Evolutionary conservation across 2,797 vertebrate species (phyloP).

Genomic region (Bryconaethiops microstoma): DNA sequence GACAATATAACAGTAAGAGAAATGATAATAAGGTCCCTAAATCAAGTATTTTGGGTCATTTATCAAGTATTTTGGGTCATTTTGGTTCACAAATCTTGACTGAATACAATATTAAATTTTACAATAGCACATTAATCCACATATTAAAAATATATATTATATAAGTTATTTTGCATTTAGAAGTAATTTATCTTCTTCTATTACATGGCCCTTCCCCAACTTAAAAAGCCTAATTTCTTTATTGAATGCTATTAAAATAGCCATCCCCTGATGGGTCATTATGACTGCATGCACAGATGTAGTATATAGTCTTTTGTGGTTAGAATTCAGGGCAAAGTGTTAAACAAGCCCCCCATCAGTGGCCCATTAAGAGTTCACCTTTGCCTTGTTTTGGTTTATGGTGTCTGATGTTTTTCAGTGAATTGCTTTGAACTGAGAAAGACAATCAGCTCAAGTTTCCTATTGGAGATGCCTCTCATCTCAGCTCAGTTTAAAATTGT

Average conservation of each 20-base stretch:
- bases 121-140: no score
- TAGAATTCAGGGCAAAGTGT: constrained; percentile 60
- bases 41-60: no score
- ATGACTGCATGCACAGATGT: constrained; percentile 35
- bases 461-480: constrained; percentile 76
- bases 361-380: constrained; percentile 68
- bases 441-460: constrained; percentile 78
- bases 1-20: no score
- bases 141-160: no score
- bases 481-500: constrained; percentile 78
- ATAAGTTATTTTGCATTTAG: neutral
- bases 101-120: no score
- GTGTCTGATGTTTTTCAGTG: constrained; percentile 75
- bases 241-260: constrained; percentile 18
- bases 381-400: constrained; percentile 68
- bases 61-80: no score
- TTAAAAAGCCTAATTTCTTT: neutral
- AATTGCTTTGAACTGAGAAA: constrained; percentile 85
- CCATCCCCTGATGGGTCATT: neutral
- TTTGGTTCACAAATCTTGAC: no score
- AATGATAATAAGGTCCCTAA: no score
- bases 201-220: no score
- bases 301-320: constrained; percentile 34
- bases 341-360: constrained; percentile 69
- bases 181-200: neutral